Evolutionary conservation across 1,140 invertebrate genomes (phyloP), one percentile per base, ranked within the genome.

Genomic region (Holotrichia oblita): DNA sequence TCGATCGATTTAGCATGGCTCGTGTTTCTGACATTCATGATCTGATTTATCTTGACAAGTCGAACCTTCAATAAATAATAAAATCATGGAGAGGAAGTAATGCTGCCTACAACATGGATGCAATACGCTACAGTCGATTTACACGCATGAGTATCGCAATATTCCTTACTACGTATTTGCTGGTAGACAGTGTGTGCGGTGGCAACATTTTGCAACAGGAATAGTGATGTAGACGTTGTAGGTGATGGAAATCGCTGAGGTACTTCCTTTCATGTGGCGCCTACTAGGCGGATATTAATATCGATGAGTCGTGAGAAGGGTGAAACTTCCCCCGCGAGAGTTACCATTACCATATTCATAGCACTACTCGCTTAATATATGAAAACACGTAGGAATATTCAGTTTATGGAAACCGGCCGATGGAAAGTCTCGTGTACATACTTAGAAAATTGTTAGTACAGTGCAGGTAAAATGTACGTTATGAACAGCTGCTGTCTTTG

Each of bases 261-360:
- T 69, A 69, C 61, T 69, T 69, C 61, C 61, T 69, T 69, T 69
- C 61, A 69, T 69, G 61, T 69, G 61, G 61, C 61, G 61, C 61
- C 61, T 69, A 20, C 61, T 22, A 69, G 61, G 24, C 61, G 61
- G 61, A 69, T 69, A 69, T 69, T 69, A 69, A 69, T 69, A 69
- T 69, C 61, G 61, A 69, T 69, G 61, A 69, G 61, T 69, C 61
- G 61, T 7, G 22, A 20, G 22, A 7, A 34, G 27, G 61, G 61
- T 6, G 12, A 14, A 69, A 69, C 22, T 69, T 69, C 61, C 61
- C 61, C 24, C 27, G 61, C 12, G 61, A 69, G 61, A 69, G 17
- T 69, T 69, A 2, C 61, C 61, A 69, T 69, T 69, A 69, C 61
- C 61, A 69, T 69, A 69, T 69, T 69, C 61, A 69, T 69, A 20